A percentile compares a stretch with the other conserved stretches of the same genome.
These are phyloP conservation scores for Coptodon rendalli DNA, from an alignment of 2,113 vertebrate species.

Conservation along the genomic window DNA sequence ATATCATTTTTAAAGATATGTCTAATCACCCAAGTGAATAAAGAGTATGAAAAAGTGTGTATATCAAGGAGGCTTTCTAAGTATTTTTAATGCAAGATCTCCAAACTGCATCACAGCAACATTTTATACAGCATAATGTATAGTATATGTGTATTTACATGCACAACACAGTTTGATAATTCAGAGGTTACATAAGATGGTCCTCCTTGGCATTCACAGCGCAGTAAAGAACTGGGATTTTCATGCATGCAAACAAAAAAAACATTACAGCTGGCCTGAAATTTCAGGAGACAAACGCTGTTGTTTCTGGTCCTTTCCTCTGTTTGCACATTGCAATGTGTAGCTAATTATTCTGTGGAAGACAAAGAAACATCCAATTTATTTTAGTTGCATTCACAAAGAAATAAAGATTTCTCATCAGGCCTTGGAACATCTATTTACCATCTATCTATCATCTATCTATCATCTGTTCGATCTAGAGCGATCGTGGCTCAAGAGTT, in stretches of 20 bases:
- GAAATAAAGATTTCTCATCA: neutral
- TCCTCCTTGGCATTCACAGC: neutral
- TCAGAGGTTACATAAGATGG: neutral
- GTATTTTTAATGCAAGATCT: neutral
- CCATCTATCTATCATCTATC: too few relatives aligned
- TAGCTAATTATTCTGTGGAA: constrained; percentile 4
- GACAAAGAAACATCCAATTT: neutral
- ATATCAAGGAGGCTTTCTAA: neutral
- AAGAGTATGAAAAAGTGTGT: neutral
- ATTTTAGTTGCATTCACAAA: neutral
- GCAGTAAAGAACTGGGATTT: neutral
- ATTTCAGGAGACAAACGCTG: neutral
- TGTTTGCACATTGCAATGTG: constrained; percentile 14
- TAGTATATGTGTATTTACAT: neutral
- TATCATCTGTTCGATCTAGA: too few relatives aligned
- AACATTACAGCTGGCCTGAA: neutral
- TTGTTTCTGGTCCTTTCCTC: neutral
- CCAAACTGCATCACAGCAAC: neutral
- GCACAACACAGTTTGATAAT: neutral
- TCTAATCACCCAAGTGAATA: neutral
- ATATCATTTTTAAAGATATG: neutral
- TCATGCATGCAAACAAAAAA: neutral
- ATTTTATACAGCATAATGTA: neutral
- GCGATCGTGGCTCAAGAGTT: too few relatives aligned
- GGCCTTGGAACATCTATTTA: neutral